Conservation (phyloP, 2,113 vertebrate species). For the Pycnonotus jocosus region DNA sequence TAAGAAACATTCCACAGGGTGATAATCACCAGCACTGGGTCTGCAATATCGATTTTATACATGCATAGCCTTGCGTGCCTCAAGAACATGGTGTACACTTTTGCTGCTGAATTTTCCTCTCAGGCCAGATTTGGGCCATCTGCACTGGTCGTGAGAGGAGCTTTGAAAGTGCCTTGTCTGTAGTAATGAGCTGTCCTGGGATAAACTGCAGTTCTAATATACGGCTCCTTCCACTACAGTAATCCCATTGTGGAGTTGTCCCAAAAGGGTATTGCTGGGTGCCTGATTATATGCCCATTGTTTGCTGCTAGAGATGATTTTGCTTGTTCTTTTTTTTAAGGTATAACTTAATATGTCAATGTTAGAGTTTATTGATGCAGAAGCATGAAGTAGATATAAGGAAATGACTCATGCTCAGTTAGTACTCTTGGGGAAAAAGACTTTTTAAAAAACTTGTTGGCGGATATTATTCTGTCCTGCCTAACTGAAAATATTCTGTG, state of each 20-base stretch:
- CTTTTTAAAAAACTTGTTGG: background rate
- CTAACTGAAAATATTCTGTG: background rate
- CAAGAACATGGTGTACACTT: background rate
- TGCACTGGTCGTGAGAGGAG: background rate
- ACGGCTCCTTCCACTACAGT: constrained; percentile 12
- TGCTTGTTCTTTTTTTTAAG: background rate
- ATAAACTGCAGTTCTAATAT: constrained; percentile 7
- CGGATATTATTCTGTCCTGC: background rate
- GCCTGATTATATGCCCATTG: background rate
- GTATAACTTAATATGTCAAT: background rate
- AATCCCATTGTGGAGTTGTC: background rate
- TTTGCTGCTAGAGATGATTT: background rate
- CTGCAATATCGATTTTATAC: background rate
- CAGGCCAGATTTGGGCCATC: background rate
- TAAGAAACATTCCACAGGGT: background rate
- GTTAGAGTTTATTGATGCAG: background rate
- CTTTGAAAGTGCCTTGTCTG: background rate
- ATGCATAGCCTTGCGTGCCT: background rate
- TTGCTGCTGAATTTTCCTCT: background rate
- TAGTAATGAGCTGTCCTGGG: constrained; percentile 26
- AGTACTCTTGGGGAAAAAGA: background rate
- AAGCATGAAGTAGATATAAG: background rate
- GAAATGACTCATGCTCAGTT: background rate
- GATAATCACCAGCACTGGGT: background rate
- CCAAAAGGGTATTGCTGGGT: background rate